phyloP scores from a whole-genome alignment of 2,888 invertebrate species.

The Brachynemurus nebulosus region DNA sequence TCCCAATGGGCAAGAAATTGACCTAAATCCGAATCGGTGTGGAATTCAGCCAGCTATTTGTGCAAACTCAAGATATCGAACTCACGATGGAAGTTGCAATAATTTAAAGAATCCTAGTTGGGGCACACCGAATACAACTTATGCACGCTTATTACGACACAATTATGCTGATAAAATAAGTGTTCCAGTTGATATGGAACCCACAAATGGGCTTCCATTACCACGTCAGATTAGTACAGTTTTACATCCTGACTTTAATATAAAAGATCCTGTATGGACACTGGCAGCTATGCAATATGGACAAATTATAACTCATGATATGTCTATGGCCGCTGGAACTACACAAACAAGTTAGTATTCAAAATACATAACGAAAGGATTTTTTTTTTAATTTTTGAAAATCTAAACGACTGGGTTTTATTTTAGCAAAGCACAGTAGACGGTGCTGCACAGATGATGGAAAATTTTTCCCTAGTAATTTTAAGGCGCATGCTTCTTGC shows the following conservation, averaged over 20 bases:
- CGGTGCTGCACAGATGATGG: conserved; percentile 48
- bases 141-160: conserved; percentile 45
- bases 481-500: conserved; percentile 32
- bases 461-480: conserved; percentile 32
- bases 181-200: conserved; percentile 40
- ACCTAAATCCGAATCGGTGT: conserved; percentile 36
- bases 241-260: conserved; percentile 53
- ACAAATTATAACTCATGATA: conserved; percentile 67
- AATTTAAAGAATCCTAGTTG: conserved; percentile 69
- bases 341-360: conserved; percentile 58
- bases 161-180: conserved; percentile 54
- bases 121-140: conserved; percentile 65
- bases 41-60: conserved; percentile 36
- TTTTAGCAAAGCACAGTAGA: conserved; percentile 40
- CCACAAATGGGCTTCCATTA: conserved; percentile 47
- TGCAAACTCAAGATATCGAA: conserved; percentile 48
- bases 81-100: conserved; percentile 90
- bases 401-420: background rate
- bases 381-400: background rate
- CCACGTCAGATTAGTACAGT: conserved; percentile 59
- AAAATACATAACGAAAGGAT: background rate
- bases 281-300: conserved; percentile 69
- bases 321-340: conserved; percentile 57
- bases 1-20: conserved; percentile 30
- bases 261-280: conserved; percentile 59